A percentile compares a stretch with the other conserved stretches of the same genome.
Evolutionary conservation across 2,888 invertebrate species (phyloP).

Genomic region (Rotaria socialis): DNA sequence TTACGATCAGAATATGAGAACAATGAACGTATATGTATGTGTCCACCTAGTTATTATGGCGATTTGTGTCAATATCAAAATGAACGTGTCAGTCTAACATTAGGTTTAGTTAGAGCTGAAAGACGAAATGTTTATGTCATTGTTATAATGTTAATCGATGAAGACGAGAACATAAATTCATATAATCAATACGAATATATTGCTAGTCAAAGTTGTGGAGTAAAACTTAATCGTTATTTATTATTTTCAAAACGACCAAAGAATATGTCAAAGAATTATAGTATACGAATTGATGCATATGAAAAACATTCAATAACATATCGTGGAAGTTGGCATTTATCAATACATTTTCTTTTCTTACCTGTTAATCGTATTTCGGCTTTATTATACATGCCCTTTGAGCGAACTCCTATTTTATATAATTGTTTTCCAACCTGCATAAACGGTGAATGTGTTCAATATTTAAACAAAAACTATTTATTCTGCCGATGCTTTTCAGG

Average conservation of each 20-base stretch:
- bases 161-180: not conserved
- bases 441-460: not conserved
- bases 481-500: not conserved
- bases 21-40: not conserved
- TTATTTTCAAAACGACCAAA: constrained; percentile 9
- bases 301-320: not conserved
- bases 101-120: not conserved
- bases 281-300: not conserved
- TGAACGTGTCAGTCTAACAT: not conserved
- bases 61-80: constrained; percentile 24
- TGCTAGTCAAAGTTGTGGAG: not conserved
- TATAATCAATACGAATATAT: not conserved
- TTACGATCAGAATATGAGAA: not conserved
- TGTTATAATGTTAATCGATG: not conserved
- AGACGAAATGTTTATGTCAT: not conserved
- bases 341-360: not conserved
- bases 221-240: not conserved
- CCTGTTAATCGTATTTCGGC: not conserved
- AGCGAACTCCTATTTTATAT: not conserved
- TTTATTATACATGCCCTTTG: not conserved
- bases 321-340: constrained; percentile 30
- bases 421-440: not conserved
- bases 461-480: not conserved
- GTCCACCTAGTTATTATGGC: constrained; percentile 20
- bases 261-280: not conserved